Conservation (phyloP, 2,888 invertebrate genomes). For the Chironomus riparius region DNA sequence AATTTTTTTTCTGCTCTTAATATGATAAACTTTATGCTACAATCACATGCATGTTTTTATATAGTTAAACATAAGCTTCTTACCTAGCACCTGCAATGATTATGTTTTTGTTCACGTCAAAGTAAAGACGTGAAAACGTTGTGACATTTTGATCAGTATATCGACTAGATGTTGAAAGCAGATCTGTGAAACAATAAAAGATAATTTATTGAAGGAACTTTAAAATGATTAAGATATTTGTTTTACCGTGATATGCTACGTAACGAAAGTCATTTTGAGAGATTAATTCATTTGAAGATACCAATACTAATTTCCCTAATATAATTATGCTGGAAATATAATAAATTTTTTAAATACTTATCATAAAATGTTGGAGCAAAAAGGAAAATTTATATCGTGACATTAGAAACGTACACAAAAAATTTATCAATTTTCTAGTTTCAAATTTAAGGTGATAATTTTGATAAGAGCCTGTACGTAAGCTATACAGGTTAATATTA, state of each 20-base stretch:
- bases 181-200: constrained; percentile 45
- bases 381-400: background rate
- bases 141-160: constrained; percentile 66
- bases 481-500: too few relatives aligned
- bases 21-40: too few relatives aligned
- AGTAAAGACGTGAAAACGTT: constrained; percentile 72
- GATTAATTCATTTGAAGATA: background rate
- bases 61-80: constrained; percentile 36
- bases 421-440: too few relatives aligned
- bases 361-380: background rate
- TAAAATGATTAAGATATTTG: background rate
- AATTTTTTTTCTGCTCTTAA: too few relatives aligned
- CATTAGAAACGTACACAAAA: background rate
- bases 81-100: constrained; percentile 84
- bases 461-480: too few relatives aligned
- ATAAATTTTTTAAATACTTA: background rate
- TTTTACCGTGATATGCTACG: constrained; percentile 41
- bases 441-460: too few relatives aligned
- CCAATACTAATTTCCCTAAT: background rate
- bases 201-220: background rate
- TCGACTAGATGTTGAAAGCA: constrained; percentile 54
- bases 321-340: background rate
- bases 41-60: too few relatives aligned
- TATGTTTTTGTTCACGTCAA: constrained; percentile 80
- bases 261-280: constrained; percentile 39